Evolutionary conservation across 2,113 vertebrate species (phyloP).

Genomic region (Salminus brasiliensis): DNA sequence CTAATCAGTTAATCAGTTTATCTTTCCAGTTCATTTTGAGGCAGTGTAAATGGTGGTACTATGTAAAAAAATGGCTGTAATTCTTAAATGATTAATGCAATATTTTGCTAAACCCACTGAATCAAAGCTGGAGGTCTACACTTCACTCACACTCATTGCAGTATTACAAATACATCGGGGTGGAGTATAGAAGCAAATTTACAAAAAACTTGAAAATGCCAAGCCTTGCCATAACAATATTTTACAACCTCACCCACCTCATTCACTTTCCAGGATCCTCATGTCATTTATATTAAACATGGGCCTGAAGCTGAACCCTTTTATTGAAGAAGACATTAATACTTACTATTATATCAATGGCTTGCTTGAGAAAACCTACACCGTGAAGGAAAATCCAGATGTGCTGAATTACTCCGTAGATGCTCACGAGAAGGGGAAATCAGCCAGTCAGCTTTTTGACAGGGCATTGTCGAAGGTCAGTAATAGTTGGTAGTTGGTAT

Average conservation of each 20-base stretch:
- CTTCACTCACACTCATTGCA: no score
- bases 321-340: constrained; percentile 75
- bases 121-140: no score
- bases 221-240: background rate
- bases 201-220: background rate
- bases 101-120: no score
- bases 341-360: constrained; percentile 75
- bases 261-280: constrained; percentile 70
- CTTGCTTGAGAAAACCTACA: constrained; percentile 58
- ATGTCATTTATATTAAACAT: constrained; percentile 62
- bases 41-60: no score
- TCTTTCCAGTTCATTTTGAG: no score
- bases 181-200: no score
- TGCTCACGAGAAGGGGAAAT: constrained; percentile 66
- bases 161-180: no score
- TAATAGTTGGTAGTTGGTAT: background rate
- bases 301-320: constrained; percentile 63
- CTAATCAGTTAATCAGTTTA: no score
- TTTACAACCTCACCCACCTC: no score
- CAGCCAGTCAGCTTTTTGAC: constrained; percentile 70
- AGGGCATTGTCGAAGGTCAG: constrained; percentile 72
- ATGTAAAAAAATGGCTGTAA: background rate
- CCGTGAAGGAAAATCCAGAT: constrained; percentile 66
- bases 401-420: constrained; percentile 72
- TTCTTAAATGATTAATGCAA: no score